Evolutionary conservation across 2,797 vertebrate species (phyloP), one percentile per base, ranked within the genome.

Genomic region (Chaenodraco wilsoni): DNA sequence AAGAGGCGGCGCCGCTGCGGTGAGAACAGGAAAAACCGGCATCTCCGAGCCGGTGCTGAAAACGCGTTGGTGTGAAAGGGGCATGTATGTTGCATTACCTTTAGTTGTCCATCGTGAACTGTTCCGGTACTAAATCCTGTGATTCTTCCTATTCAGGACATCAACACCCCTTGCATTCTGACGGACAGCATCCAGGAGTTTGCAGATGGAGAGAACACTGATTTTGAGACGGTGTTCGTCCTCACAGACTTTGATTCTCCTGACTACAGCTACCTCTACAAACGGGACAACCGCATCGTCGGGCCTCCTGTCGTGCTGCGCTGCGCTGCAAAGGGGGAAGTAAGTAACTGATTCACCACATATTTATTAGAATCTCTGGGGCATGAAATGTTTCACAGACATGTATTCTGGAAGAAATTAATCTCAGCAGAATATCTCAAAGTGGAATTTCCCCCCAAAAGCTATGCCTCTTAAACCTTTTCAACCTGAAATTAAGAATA

Each of bases 221-320:
- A 98, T 44, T 97, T 95, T 80, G 98, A 99, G 93, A 96, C 94
- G 0, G 80, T 99, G 71, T 99, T 97, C 0, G 89, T 99, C 77
- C 92, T 99, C 23, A 81, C 86, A 45, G 95, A 98, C 87, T 99
- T 99, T 70, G 90, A 96, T 76, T 92, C 92, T 74, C 83, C 95
- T 3, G 72, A 95, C 70, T 98, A 96, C 75, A 92, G 45, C 81
- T 95, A 94, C 64, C 94, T 99, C 78, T 94, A 96, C 91, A 97
- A 96, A 84, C 92, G 89, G 1, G 96, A 98, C 11, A 96, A 94
- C 87, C 95, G 98, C 72, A 95, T 99, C 27, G 59, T 99, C 3
- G 98, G 98, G 2, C 97, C 98, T n/a, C 96, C 98, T 0, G 93
- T 99, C 2, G 84, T 98, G 46, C 88, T 98, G 80, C 94, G 92